Percentiles rank a stretch among this genome's conserved stretches.
Conservation (phyloP, 2,797 vertebrate species). For the Hemitrygon akajei region DNA sequence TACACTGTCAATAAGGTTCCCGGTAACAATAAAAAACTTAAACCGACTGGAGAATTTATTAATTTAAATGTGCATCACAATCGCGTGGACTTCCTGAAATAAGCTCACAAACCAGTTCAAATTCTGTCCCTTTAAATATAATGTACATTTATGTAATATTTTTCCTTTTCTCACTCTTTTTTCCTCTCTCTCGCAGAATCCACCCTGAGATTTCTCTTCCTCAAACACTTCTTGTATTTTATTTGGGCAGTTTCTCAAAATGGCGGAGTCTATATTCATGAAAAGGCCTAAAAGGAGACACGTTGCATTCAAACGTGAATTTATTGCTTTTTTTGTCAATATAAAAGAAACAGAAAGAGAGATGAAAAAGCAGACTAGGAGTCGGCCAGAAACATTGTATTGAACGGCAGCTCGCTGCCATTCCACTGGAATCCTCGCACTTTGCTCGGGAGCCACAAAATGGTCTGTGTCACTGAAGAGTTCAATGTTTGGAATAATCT, state of each 20-base stretch:
- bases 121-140: background rate
- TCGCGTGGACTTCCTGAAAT: slow-evolving; percentile 27
- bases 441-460: slow-evolving; percentile 42
- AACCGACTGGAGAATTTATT: background rate
- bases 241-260: slow-evolving; percentile 65
- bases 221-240: slow-evolving; percentile 35
- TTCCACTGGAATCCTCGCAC: background rate
- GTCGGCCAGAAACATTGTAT: slow-evolving; percentile 2
- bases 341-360: slow-evolving; percentile 45
- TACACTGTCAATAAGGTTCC: background rate
- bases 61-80: slow-evolving; percentile 1
- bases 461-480: slow-evolving; percentile 21
- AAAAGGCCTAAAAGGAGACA: slow-evolving; percentile 50
- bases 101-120: background rate
- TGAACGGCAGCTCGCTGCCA: slow-evolving; percentile 26
- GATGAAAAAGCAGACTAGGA: slow-evolving; percentile 25
- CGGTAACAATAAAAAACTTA: slow-evolving; percentile 15
- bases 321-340: slow-evolving; percentile 45
- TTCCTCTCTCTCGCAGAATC: background rate
- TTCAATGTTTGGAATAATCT: slow-evolving; percentile 2
- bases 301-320: slow-evolving; percentile 45
- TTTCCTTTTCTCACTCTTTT: background rate
- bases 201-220: slow-evolving; percentile 34
- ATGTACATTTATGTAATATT: background rate
- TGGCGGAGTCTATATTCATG: slow-evolving; percentile 72